A percentile compares a stretch with the other conserved stretches of the same genome.
These are phyloP conservation scores for Tragelaphus strepsiceros DNA, from an alignment of 2,113 vertebrate genomes.

Conservation along the genomic window DNA sequence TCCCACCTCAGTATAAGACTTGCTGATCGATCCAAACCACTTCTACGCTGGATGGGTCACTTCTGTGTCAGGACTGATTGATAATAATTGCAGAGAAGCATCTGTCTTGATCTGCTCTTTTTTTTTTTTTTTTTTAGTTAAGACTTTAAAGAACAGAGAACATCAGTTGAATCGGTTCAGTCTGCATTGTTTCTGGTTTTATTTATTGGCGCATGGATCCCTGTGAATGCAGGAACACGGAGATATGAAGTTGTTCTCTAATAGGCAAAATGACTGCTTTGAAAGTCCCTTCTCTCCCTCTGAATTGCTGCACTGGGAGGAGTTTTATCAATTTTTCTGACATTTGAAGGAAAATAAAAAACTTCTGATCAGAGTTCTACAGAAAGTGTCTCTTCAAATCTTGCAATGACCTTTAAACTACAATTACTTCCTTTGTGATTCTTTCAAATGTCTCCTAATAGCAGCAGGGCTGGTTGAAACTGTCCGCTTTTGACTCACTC, in stretches of 20 bases:
- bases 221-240: not conserved
- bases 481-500: not conserved
- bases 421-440: constrained; percentile 32
- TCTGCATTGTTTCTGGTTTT: not conserved
- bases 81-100: constrained; percentile 33
- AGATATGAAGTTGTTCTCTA: not conserved
- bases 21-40: not conserved
- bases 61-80: constrained; percentile 34
- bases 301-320: constrained; percentile 17
- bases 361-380: constrained; percentile 3
- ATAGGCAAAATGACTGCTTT: not conserved
- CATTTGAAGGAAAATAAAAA: constrained; percentile 59
- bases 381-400: constrained; percentile 13
- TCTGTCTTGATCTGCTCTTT: not conserved
- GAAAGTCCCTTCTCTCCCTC: not conserved
- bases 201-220: not conserved
- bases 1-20: not conserved
- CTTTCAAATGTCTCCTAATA: constrained; percentile 20
- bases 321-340: constrained; percentile 52
- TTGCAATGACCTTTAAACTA: constrained; percentile 21
- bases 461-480: not conserved
- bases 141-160: constrained; percentile 19
- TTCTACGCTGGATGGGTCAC: not conserved
- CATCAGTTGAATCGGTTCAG: not conserved
- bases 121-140: not conserved